These are phyloP conservation scores for Trypoxylon attenuatum DNA, from an alignment of 2,888 invertebrate species.

Conservation along the genomic window DNA sequence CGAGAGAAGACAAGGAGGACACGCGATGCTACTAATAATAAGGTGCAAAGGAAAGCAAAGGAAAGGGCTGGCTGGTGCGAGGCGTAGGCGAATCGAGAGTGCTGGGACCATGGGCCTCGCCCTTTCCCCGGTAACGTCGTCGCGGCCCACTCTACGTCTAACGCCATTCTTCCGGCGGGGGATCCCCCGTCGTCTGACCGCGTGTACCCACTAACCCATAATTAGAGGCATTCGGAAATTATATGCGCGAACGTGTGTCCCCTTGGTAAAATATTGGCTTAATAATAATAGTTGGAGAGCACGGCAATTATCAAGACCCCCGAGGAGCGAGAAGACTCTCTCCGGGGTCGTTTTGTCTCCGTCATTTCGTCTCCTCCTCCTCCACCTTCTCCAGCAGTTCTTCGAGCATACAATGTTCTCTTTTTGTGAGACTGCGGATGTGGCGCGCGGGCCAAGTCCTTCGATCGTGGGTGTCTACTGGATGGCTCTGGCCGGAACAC, in stretches of 20 bases:
- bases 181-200: conserved; percentile 44
- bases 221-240: conserved; percentile 74
- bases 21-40: conserved; percentile 61
- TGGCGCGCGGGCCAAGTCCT: conserved; percentile 39
- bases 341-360: conserved; percentile 52
- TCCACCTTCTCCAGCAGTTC: too few relatives aligned
- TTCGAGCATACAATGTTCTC: conserved; percentile 50
- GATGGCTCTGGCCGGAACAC: too few relatives aligned
- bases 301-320: conserved; percentile 73
- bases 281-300: conserved; percentile 75
- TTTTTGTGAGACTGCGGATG: conserved; percentile 52
- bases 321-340: conserved; percentile 55
- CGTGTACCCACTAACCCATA: conserved; percentile 66
- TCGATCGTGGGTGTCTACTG: conserved; percentile 25
- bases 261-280: conserved; percentile 75
- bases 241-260: conserved; percentile 74
- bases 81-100: conserved; percentile 72
- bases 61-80: conserved; percentile 56
- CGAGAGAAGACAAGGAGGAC: conserved; percentile 46
- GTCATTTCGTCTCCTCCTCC: conserved; percentile 53
- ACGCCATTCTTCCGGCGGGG: conserved; percentile 56
- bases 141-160: conserved; percentile 54
- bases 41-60: conserved; percentile 62
- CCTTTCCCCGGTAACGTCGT: conserved; percentile 63
- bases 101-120: conserved; percentile 61